Percentiles rank a stretch among this genome's conserved stretches.
Conservation (phyloP, 2,113 vertebrate species). For the Nannospalax galili region DNA sequence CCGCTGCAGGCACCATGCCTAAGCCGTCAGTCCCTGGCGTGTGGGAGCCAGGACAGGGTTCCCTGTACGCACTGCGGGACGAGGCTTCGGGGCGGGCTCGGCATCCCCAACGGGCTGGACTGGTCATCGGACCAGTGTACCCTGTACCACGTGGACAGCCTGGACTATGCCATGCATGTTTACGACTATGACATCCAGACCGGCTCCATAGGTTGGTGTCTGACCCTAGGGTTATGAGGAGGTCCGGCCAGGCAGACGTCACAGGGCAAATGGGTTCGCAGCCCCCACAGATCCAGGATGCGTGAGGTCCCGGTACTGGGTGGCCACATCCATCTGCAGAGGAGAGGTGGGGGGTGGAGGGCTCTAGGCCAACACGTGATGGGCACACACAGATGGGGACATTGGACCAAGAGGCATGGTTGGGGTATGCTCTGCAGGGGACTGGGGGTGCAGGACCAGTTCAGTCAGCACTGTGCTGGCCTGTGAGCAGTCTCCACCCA, state of each 20-base stretch:
- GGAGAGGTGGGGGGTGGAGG: no score
- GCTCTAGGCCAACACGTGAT: no score
- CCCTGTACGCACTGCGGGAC: conserved; percentile 86
- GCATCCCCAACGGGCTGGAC: conserved; percentile 93
- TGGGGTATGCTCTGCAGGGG: no score
- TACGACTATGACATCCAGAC: conserved; percentile 89
- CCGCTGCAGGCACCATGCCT: conserved; percentile 80
- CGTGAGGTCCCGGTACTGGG: no score
- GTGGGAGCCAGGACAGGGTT: conserved; percentile 85
- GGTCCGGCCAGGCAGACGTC: not conserved
- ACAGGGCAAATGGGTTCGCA: no score
- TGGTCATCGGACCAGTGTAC: conserved; percentile 92
- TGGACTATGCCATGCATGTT: conserved; percentile 87
- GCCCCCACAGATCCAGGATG: no score
- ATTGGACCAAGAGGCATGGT: no score
- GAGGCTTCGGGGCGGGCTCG: conserved; percentile 87
- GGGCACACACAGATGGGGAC: no score
- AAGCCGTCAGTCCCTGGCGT: conserved; percentile 75
- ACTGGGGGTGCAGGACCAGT: no score
- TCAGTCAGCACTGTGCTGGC: no score
- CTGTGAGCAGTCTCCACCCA: no score
- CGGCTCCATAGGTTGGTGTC: conserved; percentile 83
- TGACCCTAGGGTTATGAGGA: not conserved
- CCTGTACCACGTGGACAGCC: conserved; percentile 93
- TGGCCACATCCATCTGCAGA: no score